Percentiles rank a stretch among this genome's conserved stretches.
Conservation (phyloP, 1,140 invertebrate species). For the Pentalonia nigronervosa region DNA sequence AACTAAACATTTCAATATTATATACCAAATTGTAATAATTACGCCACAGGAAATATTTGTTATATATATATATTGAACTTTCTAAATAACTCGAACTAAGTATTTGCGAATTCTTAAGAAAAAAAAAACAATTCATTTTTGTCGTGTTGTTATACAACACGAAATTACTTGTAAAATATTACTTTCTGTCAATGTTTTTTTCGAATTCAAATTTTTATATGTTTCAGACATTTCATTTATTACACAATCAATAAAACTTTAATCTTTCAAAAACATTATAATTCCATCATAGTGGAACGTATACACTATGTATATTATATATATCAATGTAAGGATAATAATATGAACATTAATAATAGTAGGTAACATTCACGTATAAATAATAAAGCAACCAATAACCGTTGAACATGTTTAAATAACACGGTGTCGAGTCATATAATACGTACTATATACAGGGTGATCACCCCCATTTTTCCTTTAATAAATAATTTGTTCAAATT, state of each 20-base stretch:
- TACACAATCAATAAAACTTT: not conserved
- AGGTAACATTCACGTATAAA: not conserved
- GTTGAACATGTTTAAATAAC: not conserved
- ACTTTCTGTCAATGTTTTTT: not conserved
- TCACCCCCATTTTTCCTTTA: too few relatives aligned
- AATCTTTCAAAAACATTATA: not conserved
- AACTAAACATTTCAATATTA: not conserved
- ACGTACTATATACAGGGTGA: too few relatives aligned
- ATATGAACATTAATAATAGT: not conserved
- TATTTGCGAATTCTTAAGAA: not conserved
- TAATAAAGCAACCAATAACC: not conserved
- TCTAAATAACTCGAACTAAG: not conserved
- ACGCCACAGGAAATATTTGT: not conserved
- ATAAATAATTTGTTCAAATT: too few relatives aligned
- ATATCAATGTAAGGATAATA: not conserved
- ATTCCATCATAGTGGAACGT: not conserved
- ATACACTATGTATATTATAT: not conserved
- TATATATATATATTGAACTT: not conserved
- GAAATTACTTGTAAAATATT: not conserved
- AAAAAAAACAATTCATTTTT: slow-evolving; percentile 10
- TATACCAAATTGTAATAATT: not conserved
- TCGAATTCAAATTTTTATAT: not conserved
- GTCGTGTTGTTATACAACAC: not conserved
- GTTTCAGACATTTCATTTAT: not conserved
- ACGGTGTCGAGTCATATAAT: not conserved